Conservation (phyloP, 2,888 invertebrate genomes). For the Ametastegia equiseti region DNA sequence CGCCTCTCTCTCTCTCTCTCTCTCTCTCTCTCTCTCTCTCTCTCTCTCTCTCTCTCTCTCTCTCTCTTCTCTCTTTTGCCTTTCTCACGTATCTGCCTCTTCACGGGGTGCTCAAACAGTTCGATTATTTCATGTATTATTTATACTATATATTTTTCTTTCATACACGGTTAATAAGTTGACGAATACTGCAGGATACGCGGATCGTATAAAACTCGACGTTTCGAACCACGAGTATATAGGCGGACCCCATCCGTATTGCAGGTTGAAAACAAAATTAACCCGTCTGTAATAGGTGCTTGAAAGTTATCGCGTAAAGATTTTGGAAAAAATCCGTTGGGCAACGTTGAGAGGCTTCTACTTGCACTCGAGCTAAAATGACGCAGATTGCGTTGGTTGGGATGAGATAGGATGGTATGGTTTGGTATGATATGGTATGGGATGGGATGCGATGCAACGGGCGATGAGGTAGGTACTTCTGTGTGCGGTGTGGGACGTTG, state of each 20-base stretch:
- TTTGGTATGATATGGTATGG: not conserved
- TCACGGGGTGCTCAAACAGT: not conserved
- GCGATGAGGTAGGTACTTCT: constrained; percentile 35
- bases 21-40: too few relatives aligned
- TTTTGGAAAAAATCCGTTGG: constrained; percentile 41
- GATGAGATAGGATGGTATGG: constrained; percentile 36
- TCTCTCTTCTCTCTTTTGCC: constrained; percentile 25
- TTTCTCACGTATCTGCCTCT: constrained; percentile 32
- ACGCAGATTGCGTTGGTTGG: constrained; percentile 57
- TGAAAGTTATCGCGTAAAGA: constrained; percentile 15
- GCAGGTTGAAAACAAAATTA: not conserved
- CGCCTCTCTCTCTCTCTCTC: constrained; percentile 29
- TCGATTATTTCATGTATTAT: not conserved
- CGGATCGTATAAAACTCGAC: too few relatives aligned
- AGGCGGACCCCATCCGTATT: too few relatives aligned
- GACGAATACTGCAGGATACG: too few relatives aligned
- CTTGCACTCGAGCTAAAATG: constrained; percentile 67
- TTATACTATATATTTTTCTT: not conserved
- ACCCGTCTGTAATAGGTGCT: not conserved
- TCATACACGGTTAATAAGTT: too few relatives aligned
- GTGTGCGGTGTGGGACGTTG: constrained; percentile 47
- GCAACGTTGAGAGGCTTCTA: constrained; percentile 54
- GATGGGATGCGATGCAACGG: constrained; percentile 44
- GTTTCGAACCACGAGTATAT: too few relatives aligned
- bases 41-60: too few relatives aligned